A percentile compares a stretch with the other conserved stretches of the same genome.
Conservation (phyloP, 2,113 vertebrate genomes). For the Coptodon rendalli region DNA sequence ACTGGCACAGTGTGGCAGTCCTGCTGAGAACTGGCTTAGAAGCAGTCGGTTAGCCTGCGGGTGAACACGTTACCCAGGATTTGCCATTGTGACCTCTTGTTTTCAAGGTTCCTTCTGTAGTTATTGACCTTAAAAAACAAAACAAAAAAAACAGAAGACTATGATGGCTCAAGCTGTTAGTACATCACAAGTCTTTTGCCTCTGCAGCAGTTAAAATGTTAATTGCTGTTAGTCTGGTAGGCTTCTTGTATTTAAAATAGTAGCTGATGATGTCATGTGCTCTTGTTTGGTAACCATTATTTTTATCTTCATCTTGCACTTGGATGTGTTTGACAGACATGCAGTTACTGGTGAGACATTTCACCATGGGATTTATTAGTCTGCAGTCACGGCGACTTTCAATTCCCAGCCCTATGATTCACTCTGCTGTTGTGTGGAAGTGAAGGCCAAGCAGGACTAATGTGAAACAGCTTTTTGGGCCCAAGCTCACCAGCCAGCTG, state of each 20-base stretch:
- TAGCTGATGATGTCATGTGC: not conserved
- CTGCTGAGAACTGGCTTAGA: not conserved
- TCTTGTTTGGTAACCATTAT: not conserved
- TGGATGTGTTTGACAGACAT: not conserved
- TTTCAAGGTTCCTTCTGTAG: not conserved
- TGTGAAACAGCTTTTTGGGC: conserved; percentile 24
- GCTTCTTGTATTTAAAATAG: not conserved
- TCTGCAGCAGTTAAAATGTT: not conserved
- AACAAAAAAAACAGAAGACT: not conserved
- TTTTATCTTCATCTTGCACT: not conserved
- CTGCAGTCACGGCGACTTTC: not conserved
- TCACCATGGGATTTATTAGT: conserved; percentile 6
- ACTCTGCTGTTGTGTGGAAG: not conserved
- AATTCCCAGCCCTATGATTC: not conserved
- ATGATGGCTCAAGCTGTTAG: not conserved
- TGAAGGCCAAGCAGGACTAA: conserved; percentile 5
- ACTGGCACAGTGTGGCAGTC: not conserved
- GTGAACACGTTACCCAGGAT: not conserved
- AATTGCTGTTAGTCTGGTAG: not conserved
- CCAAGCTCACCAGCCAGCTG: not conserved
- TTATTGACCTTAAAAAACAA: not conserved
- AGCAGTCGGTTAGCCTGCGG: not conserved
- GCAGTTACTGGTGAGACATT: not conserved
- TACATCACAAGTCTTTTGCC: not conserved
- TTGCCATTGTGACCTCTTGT: not conserved